Evolutionary conservation across 1,140 invertebrate genomes (phyloP), one percentile per base, ranked within the genome.

Genomic region (Drosophila micromelanica): DNA sequence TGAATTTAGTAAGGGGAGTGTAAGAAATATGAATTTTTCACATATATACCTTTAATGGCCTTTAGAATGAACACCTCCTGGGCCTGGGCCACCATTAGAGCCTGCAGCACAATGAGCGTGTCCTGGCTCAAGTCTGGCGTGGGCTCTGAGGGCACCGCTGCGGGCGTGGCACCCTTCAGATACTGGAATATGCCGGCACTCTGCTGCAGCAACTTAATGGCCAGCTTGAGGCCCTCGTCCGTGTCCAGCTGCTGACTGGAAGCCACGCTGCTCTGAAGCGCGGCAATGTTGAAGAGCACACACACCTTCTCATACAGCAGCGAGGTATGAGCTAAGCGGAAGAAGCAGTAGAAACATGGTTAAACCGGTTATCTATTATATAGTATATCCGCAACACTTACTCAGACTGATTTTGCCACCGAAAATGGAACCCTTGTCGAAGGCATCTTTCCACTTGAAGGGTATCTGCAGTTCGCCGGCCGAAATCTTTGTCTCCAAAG

Each of bases 371-470:
- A 17, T 6, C 13, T 12, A 60, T 65, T 64, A 68, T 42, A 54
- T 23, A 27, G 51, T 43, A 7, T 6, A 45, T 8, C 7, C 2
- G 49, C 54, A 68, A 20, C 63, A 94, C 95, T 95, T 95, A 99
- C 97, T 98, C 62, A 99, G 93, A 92, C 97, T 98, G 78, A 97
- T 96, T 92, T 97, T 96, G 59, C 97, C 97, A 64, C 97, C 97
- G 94, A 99, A 99, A 73, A 99, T 95, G 5, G 97, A 96, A 43
- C 97, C 97, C 91, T 97, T 98, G 91, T 99, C 98, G 93, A 99
- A 99, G 2, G 99, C 98, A 96, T 99, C 98, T 93, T 99, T 99
- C 98, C 99, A 99, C 92, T 99, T 99, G 90, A 99, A 99, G 30
- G 97, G 96, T 81, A 98, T 97, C 91, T 97, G 96, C 23, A 98